Evolutionary conservation across 2,113 vertebrate species (phyloP), one percentile per base, ranked within the genome.

Genomic region (Dicrurus megarhynchus): DNA sequence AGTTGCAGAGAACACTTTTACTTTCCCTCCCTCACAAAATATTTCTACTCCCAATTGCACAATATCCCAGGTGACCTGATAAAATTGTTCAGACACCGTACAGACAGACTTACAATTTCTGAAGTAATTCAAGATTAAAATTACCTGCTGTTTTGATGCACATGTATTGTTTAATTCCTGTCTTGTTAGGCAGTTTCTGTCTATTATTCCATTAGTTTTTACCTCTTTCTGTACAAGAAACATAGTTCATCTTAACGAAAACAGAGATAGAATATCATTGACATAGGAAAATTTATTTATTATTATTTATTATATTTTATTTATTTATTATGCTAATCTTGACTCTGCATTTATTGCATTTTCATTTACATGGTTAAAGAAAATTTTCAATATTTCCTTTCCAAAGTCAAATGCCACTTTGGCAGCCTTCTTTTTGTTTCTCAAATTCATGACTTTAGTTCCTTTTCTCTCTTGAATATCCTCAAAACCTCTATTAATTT

Each of bases 41-140:
- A 42, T 10, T 84, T 11, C 10, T 74, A 9, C 18, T 87, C 1
- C 11, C 5, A 74, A 47, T 70, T 84, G 11, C 6, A 22, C 4
- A 32, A 15, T 37, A 28, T 4, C 15, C 63, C 8, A 14, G 2
- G 19, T 84, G n/a, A 76, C 10, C 15, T 77, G 47, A 41, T 65
- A 61, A 74, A 78, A 47, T 74, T 74, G 39, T 70, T 89, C 26
- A 70, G 8, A 60, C 18, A 55, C 2, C 8, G 86, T 86, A 67
- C 3, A 73, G 55, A n/a, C 18, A 3, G 12, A 49, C 6, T 81
- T 80, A 19, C 1, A 52, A 2, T 63, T 90, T 90, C 0, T 0
- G 37, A 41, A 69, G 11, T 80, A 73, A 46, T 53, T 61, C n/a
- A n/a, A n/a, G 7, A 39, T 76, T 35, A 71, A 84, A 74, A 81